Percentiles rank a stretch among this genome's conserved stretches.
Evolutionary conservation across 1,140 invertebrate genomes (phyloP).

Genomic region (Pseudoatta argentina): DNA sequence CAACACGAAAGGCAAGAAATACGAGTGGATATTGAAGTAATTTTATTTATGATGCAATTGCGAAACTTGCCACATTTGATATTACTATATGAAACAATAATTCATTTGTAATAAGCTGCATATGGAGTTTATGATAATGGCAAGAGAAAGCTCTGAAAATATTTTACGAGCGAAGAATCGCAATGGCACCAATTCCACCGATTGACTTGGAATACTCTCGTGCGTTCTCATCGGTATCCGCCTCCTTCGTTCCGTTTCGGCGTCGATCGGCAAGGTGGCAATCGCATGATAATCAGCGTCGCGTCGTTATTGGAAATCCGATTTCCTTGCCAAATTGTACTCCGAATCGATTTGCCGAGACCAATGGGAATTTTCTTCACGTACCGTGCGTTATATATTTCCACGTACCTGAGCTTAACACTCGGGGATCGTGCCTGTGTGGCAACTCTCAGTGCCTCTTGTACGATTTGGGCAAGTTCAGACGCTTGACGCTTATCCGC

Average conservation of each 20-base stretch:
- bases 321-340: constrained; percentile 75
- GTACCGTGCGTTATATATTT: constrained; percentile 54
- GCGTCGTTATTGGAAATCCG: constrained; percentile 75
- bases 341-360: constrained; percentile 69
- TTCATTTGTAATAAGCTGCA: constrained; percentile 51
- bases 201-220: constrained; percentile 32
- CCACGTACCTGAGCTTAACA: background rate
- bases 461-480: constrained; percentile 39
- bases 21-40: background rate
- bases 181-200: constrained; percentile 48
- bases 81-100: constrained; percentile 5
- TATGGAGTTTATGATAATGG: constrained; percentile 50
- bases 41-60: background rate
- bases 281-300: constrained; percentile 75
- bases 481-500: constrained; percentile 41
- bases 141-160: constrained; percentile 47
- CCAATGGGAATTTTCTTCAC: constrained; percentile 72
- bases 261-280: constrained; percentile 68
- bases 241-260: background rate
- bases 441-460: constrained; percentile 33
- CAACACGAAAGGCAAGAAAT: background rate
- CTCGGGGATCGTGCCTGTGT: background rate
- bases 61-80: background rate
- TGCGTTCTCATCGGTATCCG: background rate
- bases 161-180: constrained; percentile 69